These are phyloP conservation scores for Girardinus metallicus DNA, from an alignment of 2,797 vertebrate genomes.

Conservation along the genomic window DNA sequence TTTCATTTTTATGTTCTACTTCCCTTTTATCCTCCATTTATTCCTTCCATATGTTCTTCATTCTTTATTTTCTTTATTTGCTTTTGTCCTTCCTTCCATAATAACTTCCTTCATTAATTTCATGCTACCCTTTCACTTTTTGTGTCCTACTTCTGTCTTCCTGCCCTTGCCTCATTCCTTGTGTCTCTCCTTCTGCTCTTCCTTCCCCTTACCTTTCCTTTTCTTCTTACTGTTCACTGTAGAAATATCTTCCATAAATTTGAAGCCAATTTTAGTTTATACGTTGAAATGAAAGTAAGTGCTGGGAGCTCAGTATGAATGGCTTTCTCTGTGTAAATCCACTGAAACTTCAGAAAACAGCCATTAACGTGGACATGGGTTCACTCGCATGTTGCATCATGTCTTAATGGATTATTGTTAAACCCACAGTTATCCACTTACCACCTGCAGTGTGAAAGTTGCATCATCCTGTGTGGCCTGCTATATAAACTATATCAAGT, in stretches of 20 bases:
- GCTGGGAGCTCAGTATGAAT: background rate
- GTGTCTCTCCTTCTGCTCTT: background rate
- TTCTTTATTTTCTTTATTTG: background rate
- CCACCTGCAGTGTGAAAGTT: background rate
- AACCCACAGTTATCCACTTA: rapidly evolving
- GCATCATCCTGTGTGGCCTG: background rate
- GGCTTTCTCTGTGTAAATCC: background rate
- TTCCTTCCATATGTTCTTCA: background rate
- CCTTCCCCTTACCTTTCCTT: background rate
- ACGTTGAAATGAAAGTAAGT: background rate
- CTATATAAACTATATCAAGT: background rate
- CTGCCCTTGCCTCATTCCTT: background rate
- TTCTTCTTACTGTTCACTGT: background rate
- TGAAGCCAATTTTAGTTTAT: background rate
- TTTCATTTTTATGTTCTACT: background rate
- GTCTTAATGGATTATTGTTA: conserved; percentile 9
- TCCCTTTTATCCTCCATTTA: background rate
- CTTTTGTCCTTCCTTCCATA: background rate
- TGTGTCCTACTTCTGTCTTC: background rate
- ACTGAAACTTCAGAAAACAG: background rate
- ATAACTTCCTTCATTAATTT: background rate
- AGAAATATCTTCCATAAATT: background rate
- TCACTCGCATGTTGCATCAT: background rate
- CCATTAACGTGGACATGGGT: background rate
- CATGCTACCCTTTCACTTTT: background rate